Evolutionary conservation across 2,888 invertebrate genomes (phyloP).

Genomic region (Cerastoderma edule): DNA sequence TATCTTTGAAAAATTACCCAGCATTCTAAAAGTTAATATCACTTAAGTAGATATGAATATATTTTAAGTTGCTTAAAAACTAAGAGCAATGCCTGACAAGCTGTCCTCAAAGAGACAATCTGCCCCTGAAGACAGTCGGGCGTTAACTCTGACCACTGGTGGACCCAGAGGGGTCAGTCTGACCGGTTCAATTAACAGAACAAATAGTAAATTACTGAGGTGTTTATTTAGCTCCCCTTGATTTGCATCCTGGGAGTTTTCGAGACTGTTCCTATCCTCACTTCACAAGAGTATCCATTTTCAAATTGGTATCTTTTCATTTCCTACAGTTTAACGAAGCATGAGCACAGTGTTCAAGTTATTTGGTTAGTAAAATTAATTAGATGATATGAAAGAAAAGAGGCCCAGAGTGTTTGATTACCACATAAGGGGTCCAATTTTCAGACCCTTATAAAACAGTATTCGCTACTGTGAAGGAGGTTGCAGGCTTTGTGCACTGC

Average conservation of each 20-base stretch:
- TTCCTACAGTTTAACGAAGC: conserved; percentile 62
- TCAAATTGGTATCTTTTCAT: conserved; percentile 63
- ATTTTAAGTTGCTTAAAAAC: too few species aligned
- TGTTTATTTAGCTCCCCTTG: conserved; percentile 55
- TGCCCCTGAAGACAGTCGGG: too few species aligned
- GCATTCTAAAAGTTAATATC: too few species aligned
- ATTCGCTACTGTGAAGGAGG: too few species aligned
- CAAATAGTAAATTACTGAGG: conserved; percentile 48
- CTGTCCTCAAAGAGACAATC: too few species aligned
- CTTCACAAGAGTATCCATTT: conserved; percentile 61
- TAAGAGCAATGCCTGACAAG: too few species aligned
- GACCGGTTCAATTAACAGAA: conserved; percentile 61
- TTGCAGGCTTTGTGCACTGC: too few species aligned
- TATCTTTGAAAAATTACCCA: too few species aligned
- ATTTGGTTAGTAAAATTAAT: conserved; percentile 60
- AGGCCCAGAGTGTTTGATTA: conserved; percentile 29
- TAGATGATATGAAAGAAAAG: conserved; percentile 55
- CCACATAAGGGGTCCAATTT: conserved; percentile 20
- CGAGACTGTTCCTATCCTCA: conserved; percentile 47
- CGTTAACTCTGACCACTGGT: too few species aligned
- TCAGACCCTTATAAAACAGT: conserved; percentile 17
- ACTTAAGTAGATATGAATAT: too few species aligned
- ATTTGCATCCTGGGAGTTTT: conserved; percentile 52
- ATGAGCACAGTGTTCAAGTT: conserved; percentile 53
- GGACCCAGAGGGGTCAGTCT: conserved; percentile 56